Conservation (phyloP, 1,140 invertebrate genomes). For the Babylonia areolata region DNA sequence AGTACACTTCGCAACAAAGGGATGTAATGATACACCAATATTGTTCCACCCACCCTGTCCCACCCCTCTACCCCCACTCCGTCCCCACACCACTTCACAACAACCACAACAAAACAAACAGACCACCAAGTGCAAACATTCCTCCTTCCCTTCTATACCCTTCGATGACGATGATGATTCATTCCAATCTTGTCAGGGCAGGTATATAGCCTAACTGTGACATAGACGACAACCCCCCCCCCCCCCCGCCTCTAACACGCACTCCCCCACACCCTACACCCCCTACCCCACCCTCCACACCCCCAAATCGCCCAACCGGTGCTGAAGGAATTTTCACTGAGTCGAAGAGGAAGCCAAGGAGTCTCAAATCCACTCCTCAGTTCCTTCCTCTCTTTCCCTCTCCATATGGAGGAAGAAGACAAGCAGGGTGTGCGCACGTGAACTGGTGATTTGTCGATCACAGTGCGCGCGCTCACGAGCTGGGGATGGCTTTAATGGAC, state of each 20-base stretch:
- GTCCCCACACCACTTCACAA: no score
- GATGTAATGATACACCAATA: no score
- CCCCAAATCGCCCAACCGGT: background rate
- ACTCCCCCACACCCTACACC: background rate
- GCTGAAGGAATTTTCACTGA: background rate
- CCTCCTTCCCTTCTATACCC: no score
- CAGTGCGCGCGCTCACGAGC: conserved; percentile 17
- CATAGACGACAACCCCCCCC: background rate
- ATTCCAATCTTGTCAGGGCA: no score
- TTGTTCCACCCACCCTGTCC: no score
- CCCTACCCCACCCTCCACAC: background rate
- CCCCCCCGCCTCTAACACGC: background rate
- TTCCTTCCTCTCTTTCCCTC: background rate
- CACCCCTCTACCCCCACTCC: no score
- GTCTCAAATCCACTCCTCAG: background rate
- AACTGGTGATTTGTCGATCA: background rate
- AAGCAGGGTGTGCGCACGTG: background rate
- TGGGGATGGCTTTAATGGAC: background rate
- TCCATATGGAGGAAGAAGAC: background rate
- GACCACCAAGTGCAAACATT: background rate
- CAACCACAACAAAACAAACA: no score
- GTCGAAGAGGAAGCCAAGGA: background rate
- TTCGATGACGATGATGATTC: no score
- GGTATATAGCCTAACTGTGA: no score
- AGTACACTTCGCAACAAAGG: no score